Evolutionary conservation across 2,113 vertebrate species (phyloP), one percentile per base, ranked within the genome.

Genomic region (Paratilapia polleni): DNA sequence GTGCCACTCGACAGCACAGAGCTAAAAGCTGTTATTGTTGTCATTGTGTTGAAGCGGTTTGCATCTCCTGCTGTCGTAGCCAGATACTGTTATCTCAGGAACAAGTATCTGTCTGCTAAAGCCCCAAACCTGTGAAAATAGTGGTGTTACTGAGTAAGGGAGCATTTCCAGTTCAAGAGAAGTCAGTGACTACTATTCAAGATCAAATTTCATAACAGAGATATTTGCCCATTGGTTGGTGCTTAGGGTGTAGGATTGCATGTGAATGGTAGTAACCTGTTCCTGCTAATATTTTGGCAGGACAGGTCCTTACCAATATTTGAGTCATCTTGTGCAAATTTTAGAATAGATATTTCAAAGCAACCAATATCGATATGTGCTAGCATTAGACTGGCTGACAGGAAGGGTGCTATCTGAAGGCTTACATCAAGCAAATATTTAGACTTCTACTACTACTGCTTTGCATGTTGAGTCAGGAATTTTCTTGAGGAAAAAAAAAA

Each of bases 1-100:
- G 79, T 81, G 56, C 60, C 61, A 75, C 82, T 81, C 60, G 14
- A 74, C 59, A 59, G 77, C 61, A 9, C 52, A 22, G 19, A 11
- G 4, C 59, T 86, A 56, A 74, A 86, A 90, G 52, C 80, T 84
- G 60, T 59, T 85, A 57, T 36, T 85, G 62, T 75, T 82, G 79
- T 73, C 43, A 59, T 34, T 63, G 70, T 64, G 54, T 86, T 58
- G 49, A 74, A 62, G 54, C 38, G 4, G 26, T 83, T 78, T 83
- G 43, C 49, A 31, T 85, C 13, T 75, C 31, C 49, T 28, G 24
- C 68, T 85, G 79, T 89, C 61, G 41, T 66, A 41, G 75, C 4
- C 54, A 77, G 49, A 57, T 74, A 14, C 34, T 66, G 58, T 61
- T 83, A 84, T 80, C 73, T 56, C 14, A 60, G n/a, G 36, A 86